These are phyloP conservation scores for Idaea dimidiata DNA, from an alignment of 2,888 invertebrate genomes.

Conservation along the genomic window DNA sequence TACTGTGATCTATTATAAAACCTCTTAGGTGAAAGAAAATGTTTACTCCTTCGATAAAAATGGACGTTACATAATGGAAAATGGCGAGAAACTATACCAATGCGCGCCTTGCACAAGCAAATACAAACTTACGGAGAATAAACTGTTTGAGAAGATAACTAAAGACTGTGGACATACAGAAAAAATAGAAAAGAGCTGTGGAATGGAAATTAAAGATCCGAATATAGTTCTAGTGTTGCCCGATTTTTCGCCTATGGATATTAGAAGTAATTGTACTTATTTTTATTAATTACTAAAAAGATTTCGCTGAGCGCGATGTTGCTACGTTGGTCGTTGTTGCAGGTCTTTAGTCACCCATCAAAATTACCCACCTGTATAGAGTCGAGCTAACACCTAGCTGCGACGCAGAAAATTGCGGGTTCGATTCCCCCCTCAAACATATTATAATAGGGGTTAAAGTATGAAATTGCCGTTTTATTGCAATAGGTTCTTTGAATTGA, in stretches of 20 bases:
- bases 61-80: slow-evolving; percentile 48
- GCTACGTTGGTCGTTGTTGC: too few species aligned
- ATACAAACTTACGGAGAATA: slow-evolving; percentile 42
- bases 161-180: slow-evolving; percentile 49
- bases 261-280: slow-evolving; percentile 35
- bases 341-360: too few species aligned
- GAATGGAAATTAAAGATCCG: slow-evolving; percentile 37
- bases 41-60: slow-evolving; percentile 49
- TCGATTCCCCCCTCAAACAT: too few species aligned
- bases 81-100: slow-evolving; percentile 53
- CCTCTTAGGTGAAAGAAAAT: slow-evolving; percentile 34
- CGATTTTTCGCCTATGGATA: slow-evolving; percentile 35
- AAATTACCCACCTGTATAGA: too few species aligned
- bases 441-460: too few species aligned
- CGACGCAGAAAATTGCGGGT: too few species aligned
- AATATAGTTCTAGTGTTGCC: slow-evolving; percentile 43
- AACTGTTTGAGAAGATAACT: slow-evolving; percentile 39
- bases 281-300: background rate
- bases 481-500: too few species aligned
- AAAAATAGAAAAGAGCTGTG: slow-evolving; percentile 35
- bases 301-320: background rate
- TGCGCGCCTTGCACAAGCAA: slow-evolving; percentile 50
- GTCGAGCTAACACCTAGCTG: too few species aligned
- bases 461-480: too few species aligned
- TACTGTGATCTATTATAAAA: background rate